Conservation (phyloP, 2,113 vertebrate species). For the Platichthys stellatus region DNA sequence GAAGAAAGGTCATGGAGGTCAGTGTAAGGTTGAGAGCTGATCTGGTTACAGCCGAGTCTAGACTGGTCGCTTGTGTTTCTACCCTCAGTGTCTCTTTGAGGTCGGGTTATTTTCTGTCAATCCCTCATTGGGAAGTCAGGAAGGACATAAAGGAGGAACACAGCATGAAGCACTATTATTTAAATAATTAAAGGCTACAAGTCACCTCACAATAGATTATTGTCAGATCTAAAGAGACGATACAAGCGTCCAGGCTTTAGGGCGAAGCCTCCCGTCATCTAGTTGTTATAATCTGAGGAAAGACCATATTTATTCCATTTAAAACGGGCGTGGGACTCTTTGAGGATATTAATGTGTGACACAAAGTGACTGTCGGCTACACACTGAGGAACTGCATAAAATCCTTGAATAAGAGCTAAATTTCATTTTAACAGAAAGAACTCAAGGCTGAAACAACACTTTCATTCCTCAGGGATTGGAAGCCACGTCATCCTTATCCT, state of each 20-base stretch:
- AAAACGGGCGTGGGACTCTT: too few species aligned
- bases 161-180: background rate
- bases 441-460: too few species aligned
- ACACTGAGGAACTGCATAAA: too few species aligned
- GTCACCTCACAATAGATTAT: background rate
- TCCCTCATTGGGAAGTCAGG: background rate
- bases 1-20: conserved; percentile 46
- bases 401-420: too few species aligned
- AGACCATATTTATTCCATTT: too few species aligned
- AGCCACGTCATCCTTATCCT: too few species aligned
- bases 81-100: conserved; percentile 4
- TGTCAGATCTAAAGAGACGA: background rate
- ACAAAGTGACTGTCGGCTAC: too few species aligned
- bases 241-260: background rate
- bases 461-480: too few species aligned
- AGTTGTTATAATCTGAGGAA: too few species aligned
- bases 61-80: conserved; percentile 12
- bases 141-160: background rate
- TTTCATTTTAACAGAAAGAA: too few species aligned
- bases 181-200: background rate
- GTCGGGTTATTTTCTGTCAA: background rate
- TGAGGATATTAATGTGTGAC: too few species aligned
- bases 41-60: conserved; percentile 45
- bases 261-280: too few species aligned
- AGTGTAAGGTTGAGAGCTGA: conserved; percentile 1